These are phyloP conservation scores for Lampris megalopsis DNA, from an alignment of 2,113 vertebrate species.

Conservation along the genomic window DNA sequence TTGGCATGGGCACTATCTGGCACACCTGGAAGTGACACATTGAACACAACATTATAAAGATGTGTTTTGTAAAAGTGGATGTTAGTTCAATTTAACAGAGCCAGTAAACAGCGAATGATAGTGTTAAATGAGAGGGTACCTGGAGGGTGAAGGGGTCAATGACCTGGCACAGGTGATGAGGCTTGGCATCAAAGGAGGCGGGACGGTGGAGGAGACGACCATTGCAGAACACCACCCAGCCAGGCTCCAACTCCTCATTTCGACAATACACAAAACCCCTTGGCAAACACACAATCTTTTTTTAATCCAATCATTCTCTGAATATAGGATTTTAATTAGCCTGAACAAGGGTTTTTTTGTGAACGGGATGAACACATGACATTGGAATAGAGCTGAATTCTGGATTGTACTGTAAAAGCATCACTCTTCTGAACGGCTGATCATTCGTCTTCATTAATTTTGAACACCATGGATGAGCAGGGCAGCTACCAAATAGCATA, in stretches of 20 bases:
- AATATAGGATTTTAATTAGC: too few relatives aligned
- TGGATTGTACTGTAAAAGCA: too few relatives aligned
- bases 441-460: too few relatives aligned
- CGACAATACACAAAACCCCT: conserved; percentile 98
- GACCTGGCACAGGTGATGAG: conserved; percentile 96
- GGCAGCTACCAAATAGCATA: too few relatives aligned
- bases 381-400: too few relatives aligned
- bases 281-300: conserved; percentile 48
- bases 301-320: not conserved
- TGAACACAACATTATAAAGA: not conserved
- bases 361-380: too few relatives aligned
- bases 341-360: not conserved
- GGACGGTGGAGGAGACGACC: conserved; percentile 92
- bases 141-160: conserved; percentile 96
- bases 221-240: conserved; percentile 92
- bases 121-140: conserved; percentile 77
- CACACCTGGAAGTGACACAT: conserved; percentile 83
- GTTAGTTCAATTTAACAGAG: not conserved
- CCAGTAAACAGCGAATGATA: not conserved
- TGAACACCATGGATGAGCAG: too few relatives aligned
- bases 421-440: too few relatives aligned
- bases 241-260: conserved; percentile 94
- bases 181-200: conserved; percentile 95
- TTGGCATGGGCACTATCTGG: conserved; percentile 93
- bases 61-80: too few relatives aligned